Evolutionary conservation across 2,888 invertebrate species (phyloP).

Genomic region (Limenitis arthemis): DNA sequence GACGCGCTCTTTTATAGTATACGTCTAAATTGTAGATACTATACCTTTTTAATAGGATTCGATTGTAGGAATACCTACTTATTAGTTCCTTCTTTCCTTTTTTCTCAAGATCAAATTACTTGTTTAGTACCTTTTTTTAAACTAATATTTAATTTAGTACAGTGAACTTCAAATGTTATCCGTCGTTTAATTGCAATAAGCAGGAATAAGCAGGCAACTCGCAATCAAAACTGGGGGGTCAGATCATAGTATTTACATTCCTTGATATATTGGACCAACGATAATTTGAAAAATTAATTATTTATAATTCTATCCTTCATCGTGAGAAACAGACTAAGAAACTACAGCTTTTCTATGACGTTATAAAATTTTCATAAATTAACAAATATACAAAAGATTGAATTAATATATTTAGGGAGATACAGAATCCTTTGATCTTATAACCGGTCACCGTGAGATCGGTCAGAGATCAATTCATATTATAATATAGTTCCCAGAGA

Average conservation of each 20-base stretch:
- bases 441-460: slow-evolving; percentile 52
- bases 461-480: slow-evolving; percentile 48
- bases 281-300: neutral
- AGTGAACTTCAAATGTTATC: too few relatives aligned
- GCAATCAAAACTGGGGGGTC: too few relatives aligned
- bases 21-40: slow-evolving; percentile 29
- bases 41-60: too few relatives aligned
- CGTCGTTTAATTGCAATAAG: neutral
- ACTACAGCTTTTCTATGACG: slow-evolving; percentile 11
- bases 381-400: slow-evolving; percentile 49
- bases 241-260: neutral
- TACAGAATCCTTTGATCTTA: slow-evolving; percentile 27
- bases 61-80: too few relatives aligned
- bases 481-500: slow-evolving; percentile 48
- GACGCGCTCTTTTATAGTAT: slow-evolving; percentile 43
- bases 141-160: too few relatives aligned
- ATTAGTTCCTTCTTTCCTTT: too few relatives aligned
- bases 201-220: too few relatives aligned
- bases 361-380: slow-evolving; percentile 37
- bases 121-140: too few relatives aligned
- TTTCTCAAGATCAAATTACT: too few relatives aligned
- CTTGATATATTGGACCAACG: neutral
- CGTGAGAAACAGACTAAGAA: slow-evolving; percentile 12
- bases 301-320: neutral
- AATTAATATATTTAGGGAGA: slow-evolving; percentile 40